Conservation (phyloP, 2,888 invertebrate genomes). For the Nymphalis c-album region DNA sequence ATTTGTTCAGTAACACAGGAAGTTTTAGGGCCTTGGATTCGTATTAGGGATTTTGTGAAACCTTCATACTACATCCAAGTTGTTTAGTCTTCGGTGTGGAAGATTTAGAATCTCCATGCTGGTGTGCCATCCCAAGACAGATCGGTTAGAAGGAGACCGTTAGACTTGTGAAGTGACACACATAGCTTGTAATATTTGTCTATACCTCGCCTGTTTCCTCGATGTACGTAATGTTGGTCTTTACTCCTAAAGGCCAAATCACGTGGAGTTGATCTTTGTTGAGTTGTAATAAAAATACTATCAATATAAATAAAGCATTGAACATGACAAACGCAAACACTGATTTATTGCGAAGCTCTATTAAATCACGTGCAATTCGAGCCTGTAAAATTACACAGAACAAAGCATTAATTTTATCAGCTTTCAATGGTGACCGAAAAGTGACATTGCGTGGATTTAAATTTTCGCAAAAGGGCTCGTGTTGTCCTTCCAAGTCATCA, state of each 20-base stretch:
- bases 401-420: slow-evolving; percentile 68
- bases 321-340: slow-evolving; percentile 99
- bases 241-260: slow-evolving; percentile 97
- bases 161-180: slow-evolving; percentile 79
- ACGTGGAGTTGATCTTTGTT: slow-evolving; percentile 99
- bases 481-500: slow-evolving; percentile 67
- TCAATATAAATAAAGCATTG: slow-evolving; percentile 99
- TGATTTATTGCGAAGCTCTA: slow-evolving; percentile 97
- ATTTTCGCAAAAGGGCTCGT: slow-evolving; percentile 28
- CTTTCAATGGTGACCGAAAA: slow-evolving; percentile 81
- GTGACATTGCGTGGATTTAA: slow-evolving; percentile 37
- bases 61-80: slow-evolving; percentile 61
- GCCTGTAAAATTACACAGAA: slow-evolving; percentile 86
- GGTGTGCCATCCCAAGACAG: slow-evolving; percentile 76
- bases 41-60: slow-evolving; percentile 62
- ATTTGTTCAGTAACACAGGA: background rate
- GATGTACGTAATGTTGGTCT: slow-evolving; percentile 96
- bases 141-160: slow-evolving; percentile 80
- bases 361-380: slow-evolving; percentile 93
- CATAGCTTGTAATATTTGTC: slow-evolving; percentile 71
- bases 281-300: slow-evolving; percentile 99
- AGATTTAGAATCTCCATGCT: slow-evolving; percentile 72
- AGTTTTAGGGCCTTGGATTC: slow-evolving; percentile 40
- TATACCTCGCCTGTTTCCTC: slow-evolving; percentile 95
- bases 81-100: slow-evolving; percentile 66